Evolutionary conservation across 2,888 invertebrate genomes (phyloP), one percentile per base, ranked within the genome.

Genomic region (Spodoptera exigua): DNA sequence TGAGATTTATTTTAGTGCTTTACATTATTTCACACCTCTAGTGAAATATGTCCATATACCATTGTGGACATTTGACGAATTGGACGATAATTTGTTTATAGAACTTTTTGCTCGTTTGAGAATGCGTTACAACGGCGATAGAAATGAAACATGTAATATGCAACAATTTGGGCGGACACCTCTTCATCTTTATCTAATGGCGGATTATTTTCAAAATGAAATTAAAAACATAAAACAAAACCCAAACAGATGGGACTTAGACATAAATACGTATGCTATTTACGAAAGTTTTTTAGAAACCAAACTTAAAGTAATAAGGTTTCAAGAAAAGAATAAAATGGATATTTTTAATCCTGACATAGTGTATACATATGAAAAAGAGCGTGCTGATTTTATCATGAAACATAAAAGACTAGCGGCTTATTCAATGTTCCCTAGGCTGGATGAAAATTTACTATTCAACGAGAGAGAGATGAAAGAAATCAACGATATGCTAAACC

Each of bases 391-490:
- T 9, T 67, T 54, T 16, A 57, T 64, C 9, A n/a, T 18, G 5
- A 61, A 47, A 14, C 70, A 76, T 40, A 70, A 61, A 39, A 51
- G 60, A 45, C 21, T 76, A 4, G 76, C 61, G 0, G 64, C 64
- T 1, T 68, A 69, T 37, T 41, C 61, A 2, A 12, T 67, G 2
- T 70, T 68, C 11, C 12, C 41, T 14, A 0, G 10, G 4, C 7
- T 27, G 3, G 37, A 10, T 16, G 13, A 16, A 2, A n/a, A 12
- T n/a, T n/a, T n/a, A 21, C 12, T 66, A 10, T 66, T 66, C 34
- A 60, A 7, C 21, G 11, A 4, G 2, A 37, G 21, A 34, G 61
- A 66, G 27, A 36, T 66, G 9, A 17, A 35, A 34, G 48, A 48
- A 32, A 55, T 66, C 9, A 51, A 65, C 16, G 13, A 54, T 2